A percentile compares a stretch with the other conserved stretches of the same genome.
These are phyloP conservation scores for Neodiprion pinetum DNA, from an alignment of 1,140 invertebrate species.

Conservation along the genomic window DNA sequence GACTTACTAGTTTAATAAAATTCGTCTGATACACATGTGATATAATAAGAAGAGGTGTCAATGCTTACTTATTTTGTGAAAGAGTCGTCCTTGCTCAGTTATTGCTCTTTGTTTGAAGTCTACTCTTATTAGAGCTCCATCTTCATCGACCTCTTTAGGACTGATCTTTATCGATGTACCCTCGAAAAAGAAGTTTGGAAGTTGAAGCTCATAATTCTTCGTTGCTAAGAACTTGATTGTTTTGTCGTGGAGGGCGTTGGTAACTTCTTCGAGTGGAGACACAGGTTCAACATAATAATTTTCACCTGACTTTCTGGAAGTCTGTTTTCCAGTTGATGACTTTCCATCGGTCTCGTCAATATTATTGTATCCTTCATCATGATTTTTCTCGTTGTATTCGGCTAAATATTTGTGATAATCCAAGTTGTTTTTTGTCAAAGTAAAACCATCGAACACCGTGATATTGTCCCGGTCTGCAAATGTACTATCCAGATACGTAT, in stretches of 20 bases:
- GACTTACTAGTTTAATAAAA: background rate
- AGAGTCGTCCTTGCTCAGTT: slow-evolving; percentile 65
- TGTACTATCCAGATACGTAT: slow-evolving; percentile 70
- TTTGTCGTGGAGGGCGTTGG: slow-evolving; percentile 71
- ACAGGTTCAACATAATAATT: slow-evolving; percentile 36
- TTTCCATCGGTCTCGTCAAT: slow-evolving; percentile 49
- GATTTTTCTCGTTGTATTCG: slow-evolving; percentile 56
- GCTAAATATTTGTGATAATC: slow-evolving; percentile 63
- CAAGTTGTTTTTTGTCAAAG: slow-evolving; percentile 72
- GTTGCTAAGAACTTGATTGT: slow-evolving; percentile 77
- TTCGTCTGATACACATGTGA: background rate
- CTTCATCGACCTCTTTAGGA: slow-evolving; percentile 73
- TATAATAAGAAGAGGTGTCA: background rate
- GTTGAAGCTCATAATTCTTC: slow-evolving; percentile 72
- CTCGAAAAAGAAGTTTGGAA: slow-evolving; percentile 76
- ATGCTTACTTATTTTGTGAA: slow-evolving; percentile 78
- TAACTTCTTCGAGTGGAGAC: slow-evolving; percentile 75
- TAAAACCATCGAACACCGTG: slow-evolving; percentile 72
- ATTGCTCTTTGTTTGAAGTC: slow-evolving; percentile 67
- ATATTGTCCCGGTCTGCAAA: slow-evolving; percentile 71
- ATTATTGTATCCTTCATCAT: slow-evolving; percentile 49
- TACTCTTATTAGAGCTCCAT: slow-evolving; percentile 74
- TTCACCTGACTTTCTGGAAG: slow-evolving; percentile 24
- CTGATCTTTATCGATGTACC: slow-evolving; percentile 75
- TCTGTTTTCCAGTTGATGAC: slow-evolving; percentile 47